Base-by-base conservation (phyloP, 2,888 invertebrate genomes). In the Leptopilina syphax region DNA sequence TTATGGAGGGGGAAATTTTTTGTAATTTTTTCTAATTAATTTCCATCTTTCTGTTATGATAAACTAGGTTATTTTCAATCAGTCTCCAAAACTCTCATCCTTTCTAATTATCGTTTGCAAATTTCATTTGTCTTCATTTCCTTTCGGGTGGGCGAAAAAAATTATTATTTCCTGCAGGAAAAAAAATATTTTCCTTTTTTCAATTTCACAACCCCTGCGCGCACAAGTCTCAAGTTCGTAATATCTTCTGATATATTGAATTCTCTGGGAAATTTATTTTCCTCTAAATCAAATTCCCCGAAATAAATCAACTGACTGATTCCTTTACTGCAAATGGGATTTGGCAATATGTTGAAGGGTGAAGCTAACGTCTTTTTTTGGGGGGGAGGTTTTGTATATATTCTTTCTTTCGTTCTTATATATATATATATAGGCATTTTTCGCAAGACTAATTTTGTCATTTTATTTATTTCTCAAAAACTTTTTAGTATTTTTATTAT, bases 301-400 rank as follows among this genome's bases (percentile, higher is more conserved):
- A 73, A 73, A 57, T 73, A 73, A 73, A 73, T 73, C 73, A 73
- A 54, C 63, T 63, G 57, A 57, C 34, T 73, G 34, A 57, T 73
- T 73, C 34, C 34, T 13, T 73, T 73, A 34, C 70, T 27, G 70
- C 34, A 73, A 73, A 73, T 73, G n/a, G 54, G 34, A 57, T 57
- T 67, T 67, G 67, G 67, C 67, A 67, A 67, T 47, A 18, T 67
- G 67, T 47, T 67, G 44, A 18, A 67, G 67, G 67, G 67, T 34
- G 13, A 44, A 24, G 8, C 24, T 63, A 24, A 63, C 18, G 63
- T 63, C 63, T 63, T 63, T 60, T 63, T 63, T 24, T 1, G 47
- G 47, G 34, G 27, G 27, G 3, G 34, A 34, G 44, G 44, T 44
- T 44, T 44, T 44, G 44, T 34, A 34, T 44, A 1, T 44, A 44